phyloP scores from a whole-genome alignment of 2,113 vertebrate species.

The Xenopus laevis region DNA sequence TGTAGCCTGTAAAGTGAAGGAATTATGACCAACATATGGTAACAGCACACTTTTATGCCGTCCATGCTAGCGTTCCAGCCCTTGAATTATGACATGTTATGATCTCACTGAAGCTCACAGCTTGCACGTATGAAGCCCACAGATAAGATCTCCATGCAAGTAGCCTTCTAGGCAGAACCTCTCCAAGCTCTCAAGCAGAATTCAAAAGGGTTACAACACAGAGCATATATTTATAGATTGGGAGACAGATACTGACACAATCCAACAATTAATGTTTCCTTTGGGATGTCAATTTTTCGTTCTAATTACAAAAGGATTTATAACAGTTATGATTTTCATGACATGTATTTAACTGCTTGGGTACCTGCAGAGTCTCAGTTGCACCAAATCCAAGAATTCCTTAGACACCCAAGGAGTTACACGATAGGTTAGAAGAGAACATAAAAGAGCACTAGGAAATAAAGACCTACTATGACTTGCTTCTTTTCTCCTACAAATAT shows the following conservation, averaged over 20 bases:
- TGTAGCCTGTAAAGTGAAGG: conserved; percentile 43
- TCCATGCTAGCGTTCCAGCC: conserved; percentile 50
- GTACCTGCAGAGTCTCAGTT: not conserved
- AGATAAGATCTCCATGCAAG: not conserved
- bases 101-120: conserved; percentile 55
- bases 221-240: conserved; percentile 34
- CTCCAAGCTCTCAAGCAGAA: conserved; percentile 15
- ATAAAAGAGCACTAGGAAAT: conserved; percentile 24
- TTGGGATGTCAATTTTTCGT: conserved; percentile 34
- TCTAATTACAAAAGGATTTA: conserved; percentile 46
- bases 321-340: conserved; percentile 39
- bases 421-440: not conserved
- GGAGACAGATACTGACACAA: conserved; percentile 40
- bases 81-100: conserved; percentile 49
- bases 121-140: conserved; percentile 54
- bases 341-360: conserved; percentile 18
- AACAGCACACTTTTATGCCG: conserved; percentile 50
- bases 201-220: conserved; percentile 4
- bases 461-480: conserved; percentile 37
- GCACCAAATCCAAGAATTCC: not conserved
- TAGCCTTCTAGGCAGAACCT: not conserved
- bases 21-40: conserved; percentile 44
- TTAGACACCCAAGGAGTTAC: too few relatives aligned
- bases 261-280: conserved; percentile 44
- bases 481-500: conserved; percentile 41